Base-by-base conservation (phyloP, 1,140 invertebrate genomes). In the Scaptomyza hsui region DNA sequence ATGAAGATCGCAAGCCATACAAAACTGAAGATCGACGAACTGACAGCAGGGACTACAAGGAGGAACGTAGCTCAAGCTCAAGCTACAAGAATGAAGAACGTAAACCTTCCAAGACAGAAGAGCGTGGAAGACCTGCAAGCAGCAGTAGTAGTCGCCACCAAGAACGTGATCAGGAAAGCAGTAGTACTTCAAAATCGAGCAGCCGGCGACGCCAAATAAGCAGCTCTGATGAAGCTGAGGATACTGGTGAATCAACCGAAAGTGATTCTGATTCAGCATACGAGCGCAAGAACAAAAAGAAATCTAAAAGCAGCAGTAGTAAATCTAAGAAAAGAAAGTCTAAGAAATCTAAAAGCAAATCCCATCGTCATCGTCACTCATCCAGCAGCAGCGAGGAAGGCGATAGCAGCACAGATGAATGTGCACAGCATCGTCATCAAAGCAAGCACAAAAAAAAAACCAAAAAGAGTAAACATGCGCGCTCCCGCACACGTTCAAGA, bases 361-460 rank as follows among this genome's bases (percentile, higher is more conserved):
- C 62, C 1, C 56, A 72, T 7, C 51, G 48, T 0, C 44, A 59
- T 51, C 55, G 29, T 13, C 64, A 13, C 35, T 44, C 35, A 9
- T 26, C 24, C 15, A 68, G 26, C 29, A 61, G 55, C 6, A 75
- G 61, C 16, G 59, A 26, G 0, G 68, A 76, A 0, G 73, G 67
- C 12, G 70, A 81, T 3, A 49, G 44, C 0, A 75, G 83, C 4
- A 7, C 12, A 0, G 60, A 62, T 4, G 71, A 75, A 3, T 55
- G 69, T 2, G 37, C 29, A 2, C 64, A 41, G 2, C 65, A 70
- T 9, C 60, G 76, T 1, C 77, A 85, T 12, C 48, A 29, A 37
- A 89, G 45, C 72, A 78, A 81, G 10, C 83, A 91, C 18, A 91
- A 91, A 72, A 91, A 90, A 59, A 91, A 90, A 51, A 89, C 81